Conservation (phyloP, 2,113 vertebrate species). For the Equus przewalskii region DNA sequence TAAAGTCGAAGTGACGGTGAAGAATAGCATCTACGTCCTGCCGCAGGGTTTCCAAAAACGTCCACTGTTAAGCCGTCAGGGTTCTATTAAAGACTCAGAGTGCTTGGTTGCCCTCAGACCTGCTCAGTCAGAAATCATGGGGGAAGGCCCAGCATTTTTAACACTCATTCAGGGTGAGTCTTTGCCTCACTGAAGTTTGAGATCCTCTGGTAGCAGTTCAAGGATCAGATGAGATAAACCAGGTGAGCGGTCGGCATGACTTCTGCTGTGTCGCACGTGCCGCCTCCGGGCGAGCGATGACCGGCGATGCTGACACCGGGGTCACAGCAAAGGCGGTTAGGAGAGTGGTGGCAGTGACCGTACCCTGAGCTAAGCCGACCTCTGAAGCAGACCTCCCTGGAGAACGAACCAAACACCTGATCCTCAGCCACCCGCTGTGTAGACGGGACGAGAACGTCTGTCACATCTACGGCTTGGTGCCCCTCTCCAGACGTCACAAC, state of each 20-base stretch:
- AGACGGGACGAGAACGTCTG: background rate
- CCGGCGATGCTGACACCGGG: accelerated
- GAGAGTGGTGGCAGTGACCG: too few species aligned
- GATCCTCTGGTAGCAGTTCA: accelerated
- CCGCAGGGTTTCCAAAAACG: background rate
- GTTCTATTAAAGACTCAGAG: background rate
- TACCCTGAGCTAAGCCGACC: background rate
- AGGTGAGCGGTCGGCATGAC: accelerated
- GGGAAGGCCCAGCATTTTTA: background rate
- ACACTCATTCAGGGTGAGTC: background rate
- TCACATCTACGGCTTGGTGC: accelerated
- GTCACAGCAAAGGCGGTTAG: background rate
- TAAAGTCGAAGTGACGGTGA: background rate
- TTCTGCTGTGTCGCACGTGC: accelerated
- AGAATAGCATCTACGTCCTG: background rate
- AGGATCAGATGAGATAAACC: accelerated
- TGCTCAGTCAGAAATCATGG: background rate
- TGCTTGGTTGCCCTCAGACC: too few species aligned
- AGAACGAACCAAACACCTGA: background rate
- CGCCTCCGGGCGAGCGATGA: too few species aligned
- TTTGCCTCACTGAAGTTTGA: background rate
- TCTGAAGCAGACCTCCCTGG: accelerated
- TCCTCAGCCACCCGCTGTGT: background rate
- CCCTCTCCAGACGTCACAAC: too few species aligned
- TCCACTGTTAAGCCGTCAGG: accelerated